phyloP scores from a whole-genome alignment of 1,140 invertebrate genomes.

The Aradophagus sp. region DNA sequence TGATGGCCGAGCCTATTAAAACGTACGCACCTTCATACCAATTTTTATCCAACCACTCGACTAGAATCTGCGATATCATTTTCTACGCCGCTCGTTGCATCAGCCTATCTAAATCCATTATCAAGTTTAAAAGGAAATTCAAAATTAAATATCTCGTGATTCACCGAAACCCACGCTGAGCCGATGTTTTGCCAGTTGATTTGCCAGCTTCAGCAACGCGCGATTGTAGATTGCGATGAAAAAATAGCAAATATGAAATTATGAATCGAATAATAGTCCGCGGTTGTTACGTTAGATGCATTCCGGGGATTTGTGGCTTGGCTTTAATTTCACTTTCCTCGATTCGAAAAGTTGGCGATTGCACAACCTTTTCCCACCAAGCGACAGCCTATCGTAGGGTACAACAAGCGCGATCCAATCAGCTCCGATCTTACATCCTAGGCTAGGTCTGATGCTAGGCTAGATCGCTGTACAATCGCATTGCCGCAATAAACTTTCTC shows the following conservation, averaged over 20 bases:
- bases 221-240: too few species aligned
- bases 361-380: constrained; percentile 61
- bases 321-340: constrained; percentile 63
- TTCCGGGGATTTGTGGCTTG: constrained; percentile 46
- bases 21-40: constrained; percentile 46
- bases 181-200: neutral
- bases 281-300: constrained; percentile 49
- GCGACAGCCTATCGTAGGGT: constrained; percentile 55
- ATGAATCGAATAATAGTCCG: constrained; percentile 30
- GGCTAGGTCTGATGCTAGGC: constrained; percentile 58
- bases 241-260: too few species aligned
- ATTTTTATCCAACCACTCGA: constrained; percentile 24
- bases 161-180: too few species aligned
- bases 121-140: too few species aligned
- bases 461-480: constrained; percentile 63
- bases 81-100: too few species aligned
- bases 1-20: constrained; percentile 56
- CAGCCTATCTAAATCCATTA: too few species aligned
- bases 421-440: constrained; percentile 63
- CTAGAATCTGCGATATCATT: too few species aligned
- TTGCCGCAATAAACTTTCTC: constrained; percentile 70
- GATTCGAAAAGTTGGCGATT: constrained; percentile 59
- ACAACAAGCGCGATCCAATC: constrained; percentile 58
- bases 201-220: constrained; percentile 1
- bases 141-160: too few species aligned